These are phyloP conservation scores for Pollenia griseotomentosa DNA, from an alignment of 2,888 invertebrate species.

Conservation along the genomic window DNA sequence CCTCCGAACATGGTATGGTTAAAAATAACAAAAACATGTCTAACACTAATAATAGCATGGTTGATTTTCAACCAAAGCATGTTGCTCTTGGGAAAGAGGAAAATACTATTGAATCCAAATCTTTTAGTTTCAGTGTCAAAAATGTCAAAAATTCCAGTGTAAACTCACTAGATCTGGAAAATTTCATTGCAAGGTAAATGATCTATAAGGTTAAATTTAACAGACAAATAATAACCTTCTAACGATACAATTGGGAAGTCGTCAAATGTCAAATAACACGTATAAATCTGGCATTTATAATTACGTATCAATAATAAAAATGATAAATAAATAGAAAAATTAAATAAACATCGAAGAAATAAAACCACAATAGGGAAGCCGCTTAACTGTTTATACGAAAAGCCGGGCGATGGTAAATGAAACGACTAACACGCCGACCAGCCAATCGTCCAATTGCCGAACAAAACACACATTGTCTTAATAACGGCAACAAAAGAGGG, in stretches of 20 bases:
- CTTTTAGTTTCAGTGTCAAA: no score
- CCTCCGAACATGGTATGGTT: no score
- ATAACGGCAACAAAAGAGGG: conserved; percentile 10
- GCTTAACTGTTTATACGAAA: conserved; percentile 61
- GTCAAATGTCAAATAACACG: not conserved
- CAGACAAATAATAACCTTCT: not conserved
- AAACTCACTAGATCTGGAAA: no score
- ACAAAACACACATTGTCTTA: not conserved
- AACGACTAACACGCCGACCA: conserved; percentile 1
- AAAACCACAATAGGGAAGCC: conserved; percentile 42
- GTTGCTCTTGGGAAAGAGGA: no score
- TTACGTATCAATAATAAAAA: conserved; percentile 14
- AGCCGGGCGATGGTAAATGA: conserved; percentile 47
- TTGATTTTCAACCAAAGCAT: no score
- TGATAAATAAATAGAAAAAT: conserved; percentile 6
- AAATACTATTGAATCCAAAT: no score
- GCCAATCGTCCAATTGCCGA: not conserved
- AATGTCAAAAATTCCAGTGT: no score
- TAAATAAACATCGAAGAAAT: conserved; percentile 16
- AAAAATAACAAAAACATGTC: no score
- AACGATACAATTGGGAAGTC: not conserved
- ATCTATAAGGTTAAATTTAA: no score
- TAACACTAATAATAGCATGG: no score
- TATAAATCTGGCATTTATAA: conserved; percentile 46
- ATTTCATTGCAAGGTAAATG: no score